Percentiles rank a stretch among this genome's conserved stretches.
Conservation (phyloP, 2,888 invertebrate genomes). For the Lasioglossum calceatum region DNA sequence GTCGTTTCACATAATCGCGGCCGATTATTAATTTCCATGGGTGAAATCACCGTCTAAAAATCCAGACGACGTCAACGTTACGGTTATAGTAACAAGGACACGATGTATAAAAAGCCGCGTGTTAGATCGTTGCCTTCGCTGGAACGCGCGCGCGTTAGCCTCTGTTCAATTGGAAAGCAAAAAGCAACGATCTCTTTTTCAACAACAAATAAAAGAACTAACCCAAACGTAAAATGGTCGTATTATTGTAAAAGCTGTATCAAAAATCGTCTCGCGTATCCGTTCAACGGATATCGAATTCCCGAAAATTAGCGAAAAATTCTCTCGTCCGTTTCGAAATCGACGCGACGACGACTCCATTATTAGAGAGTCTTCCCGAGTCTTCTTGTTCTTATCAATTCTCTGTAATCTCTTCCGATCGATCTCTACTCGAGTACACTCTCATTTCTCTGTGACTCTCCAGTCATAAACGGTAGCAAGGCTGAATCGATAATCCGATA, state of each 20-base stretch:
- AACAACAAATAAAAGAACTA: not conserved
- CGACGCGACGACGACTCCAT: not conserved
- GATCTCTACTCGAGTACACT: not conserved
- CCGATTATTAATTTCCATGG: slow-evolving; percentile 39
- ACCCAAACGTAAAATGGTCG: not conserved
- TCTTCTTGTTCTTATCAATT: not conserved
- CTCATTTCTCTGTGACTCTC: slow-evolving; percentile 4
- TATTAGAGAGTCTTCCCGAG: not conserved
- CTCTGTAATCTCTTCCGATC: not conserved
- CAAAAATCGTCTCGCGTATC: not conserved
- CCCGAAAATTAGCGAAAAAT: not conserved
- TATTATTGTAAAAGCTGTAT: not conserved
- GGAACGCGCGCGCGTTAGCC: slow-evolving; percentile 2
- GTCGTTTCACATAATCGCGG: slow-evolving; percentile 25
- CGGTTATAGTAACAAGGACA: slow-evolving; percentile 47
- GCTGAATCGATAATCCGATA: slow-evolving; percentile 54
- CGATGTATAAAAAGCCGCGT: slow-evolving; percentile 21
- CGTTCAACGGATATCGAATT: not conserved
- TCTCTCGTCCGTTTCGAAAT: not conserved
- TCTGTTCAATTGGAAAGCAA: not conserved
- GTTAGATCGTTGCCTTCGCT: slow-evolving; percentile 25
- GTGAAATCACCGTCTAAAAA: slow-evolving; percentile 55
- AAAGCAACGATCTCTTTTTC: not conserved
- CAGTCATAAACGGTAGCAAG: slow-evolving; percentile 32
- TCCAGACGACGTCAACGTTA: slow-evolving; percentile 37